phyloP scores from a whole-genome alignment of 2,113 vertebrate species.

The Parotia lawesii region DNA sequence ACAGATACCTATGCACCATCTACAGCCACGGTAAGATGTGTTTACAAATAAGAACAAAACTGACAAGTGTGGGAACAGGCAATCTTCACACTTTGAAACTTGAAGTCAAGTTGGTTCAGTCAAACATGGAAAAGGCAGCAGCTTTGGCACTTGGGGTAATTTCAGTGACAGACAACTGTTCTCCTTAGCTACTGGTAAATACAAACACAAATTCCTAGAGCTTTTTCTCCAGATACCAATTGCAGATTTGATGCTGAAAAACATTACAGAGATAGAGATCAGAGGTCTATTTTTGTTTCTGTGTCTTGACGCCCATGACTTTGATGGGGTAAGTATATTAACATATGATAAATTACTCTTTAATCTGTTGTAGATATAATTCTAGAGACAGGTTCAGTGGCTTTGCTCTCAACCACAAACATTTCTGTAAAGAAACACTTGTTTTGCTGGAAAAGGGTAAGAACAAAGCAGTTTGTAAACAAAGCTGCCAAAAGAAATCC shows the following conservation, averaged over 20 bases:
- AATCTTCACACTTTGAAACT: neutral
- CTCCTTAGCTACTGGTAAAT: neutral
- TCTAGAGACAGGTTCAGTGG: neutral
- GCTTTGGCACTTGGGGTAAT: neutral
- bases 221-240: neutral
- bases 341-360: slow-evolving; percentile 42
- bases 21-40: neutral
- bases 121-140: neutral
- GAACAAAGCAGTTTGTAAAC: slow-evolving; percentile 44
- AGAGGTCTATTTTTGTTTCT: slow-evolving; percentile 43
- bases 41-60: neutral
- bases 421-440: slow-evolving; percentile 28
- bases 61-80: neutral
- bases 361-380: slow-evolving; percentile 20
- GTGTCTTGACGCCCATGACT: neutral
- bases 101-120: neutral
- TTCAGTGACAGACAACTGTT: neutral
- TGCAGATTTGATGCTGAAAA: neutral
- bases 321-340: slow-evolving; percentile 37
- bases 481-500: slow-evolving; percentile 6
- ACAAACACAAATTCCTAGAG: neutral
- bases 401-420: slow-evolving; percentile 11
- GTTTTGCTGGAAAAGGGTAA: slow-evolving; percentile 4
- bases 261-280: slow-evolving; percentile 29
- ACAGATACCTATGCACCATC: neutral